These are phyloP conservation scores for Scaptomyza reducta DNA, from an alignment of 2,888 invertebrate genomes.

Conservation along the genomic window DNA sequence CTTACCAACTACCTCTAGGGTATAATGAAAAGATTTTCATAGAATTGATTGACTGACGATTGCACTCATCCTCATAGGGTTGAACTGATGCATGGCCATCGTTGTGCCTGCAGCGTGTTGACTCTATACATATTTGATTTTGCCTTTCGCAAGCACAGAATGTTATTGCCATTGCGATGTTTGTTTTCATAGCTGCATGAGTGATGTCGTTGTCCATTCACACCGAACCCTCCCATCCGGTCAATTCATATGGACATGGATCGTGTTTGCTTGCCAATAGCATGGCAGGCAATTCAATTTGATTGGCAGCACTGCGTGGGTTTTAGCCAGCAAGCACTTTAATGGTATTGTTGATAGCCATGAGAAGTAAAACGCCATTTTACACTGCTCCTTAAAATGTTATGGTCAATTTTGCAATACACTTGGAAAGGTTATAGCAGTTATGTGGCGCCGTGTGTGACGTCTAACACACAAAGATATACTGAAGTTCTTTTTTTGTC, in stretches of 20 bases:
- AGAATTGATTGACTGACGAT: conserved; percentile 32
- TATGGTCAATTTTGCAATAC: not conserved
- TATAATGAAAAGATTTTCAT: conserved; percentile 26
- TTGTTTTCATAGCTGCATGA: conserved; percentile 28
- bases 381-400: conserved; percentile 12
- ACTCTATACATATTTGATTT: conserved; percentile 44
- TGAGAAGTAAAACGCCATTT: conserved; percentile 11
- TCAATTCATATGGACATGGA: conserved; percentile 28
- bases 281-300: conserved; percentile 34
- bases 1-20: conserved; percentile 3
- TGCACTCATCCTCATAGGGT: conserved; percentile 6
- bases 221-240: not conserved
- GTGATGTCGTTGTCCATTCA: conserved; percentile 3
- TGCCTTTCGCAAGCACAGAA: conserved; percentile 31
- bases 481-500: too few species aligned
- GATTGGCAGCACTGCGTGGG: conserved; percentile 35
- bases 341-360: conserved; percentile 25
- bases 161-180: conserved; percentile 31
- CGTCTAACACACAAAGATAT: too few species aligned
- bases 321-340: conserved; percentile 17
- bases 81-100: not conserved
- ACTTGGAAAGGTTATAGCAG: not conserved
- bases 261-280: conserved; percentile 45
- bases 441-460: not conserved
- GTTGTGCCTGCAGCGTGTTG: conserved; percentile 25